Conservation (phyloP, 2,797 vertebrate species). For the Anomalospiza imberbis region DNA sequence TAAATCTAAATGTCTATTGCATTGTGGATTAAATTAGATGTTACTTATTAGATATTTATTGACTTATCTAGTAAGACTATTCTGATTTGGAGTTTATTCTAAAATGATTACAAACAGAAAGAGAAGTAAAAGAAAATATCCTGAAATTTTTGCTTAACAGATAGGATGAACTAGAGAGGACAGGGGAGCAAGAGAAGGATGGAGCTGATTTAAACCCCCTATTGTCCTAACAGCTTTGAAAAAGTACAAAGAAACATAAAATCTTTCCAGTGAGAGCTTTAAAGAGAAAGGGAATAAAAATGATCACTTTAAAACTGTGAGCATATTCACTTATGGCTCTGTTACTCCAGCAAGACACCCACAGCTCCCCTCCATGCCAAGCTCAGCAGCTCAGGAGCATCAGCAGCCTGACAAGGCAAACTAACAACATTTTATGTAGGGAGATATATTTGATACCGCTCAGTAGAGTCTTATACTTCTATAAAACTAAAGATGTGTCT, state of each 20-base stretch:
- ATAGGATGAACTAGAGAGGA: neutral
- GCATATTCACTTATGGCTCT: neutral
- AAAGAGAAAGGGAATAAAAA: neutral
- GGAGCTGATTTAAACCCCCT: slow-evolving; percentile 4
- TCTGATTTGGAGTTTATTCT: neutral
- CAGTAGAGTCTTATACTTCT: neutral
- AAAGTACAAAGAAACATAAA: slow-evolving; percentile 1
- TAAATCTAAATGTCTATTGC: neutral
- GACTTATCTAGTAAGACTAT: neutral
- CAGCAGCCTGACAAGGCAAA: slow-evolving; percentile 20
- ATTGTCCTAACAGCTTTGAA: neutral
- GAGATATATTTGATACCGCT: neutral
- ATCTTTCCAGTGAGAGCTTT: neutral
- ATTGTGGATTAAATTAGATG: neutral
- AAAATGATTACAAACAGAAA: neutral
- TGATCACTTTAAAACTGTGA: neutral
- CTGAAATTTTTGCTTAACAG: neutral
- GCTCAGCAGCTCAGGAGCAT: neutral
- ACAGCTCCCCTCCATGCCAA: neutral
- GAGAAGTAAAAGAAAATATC: neutral
- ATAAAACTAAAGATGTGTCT: neutral
- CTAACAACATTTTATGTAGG: neutral
- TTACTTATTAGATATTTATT: neutral
- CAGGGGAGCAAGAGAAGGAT: neutral
- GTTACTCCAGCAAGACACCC: slow-evolving; percentile 11